Evolutionary conservation across 1,140 invertebrate species (phyloP).

Genomic region (Hesperophylax magnus): DNA sequence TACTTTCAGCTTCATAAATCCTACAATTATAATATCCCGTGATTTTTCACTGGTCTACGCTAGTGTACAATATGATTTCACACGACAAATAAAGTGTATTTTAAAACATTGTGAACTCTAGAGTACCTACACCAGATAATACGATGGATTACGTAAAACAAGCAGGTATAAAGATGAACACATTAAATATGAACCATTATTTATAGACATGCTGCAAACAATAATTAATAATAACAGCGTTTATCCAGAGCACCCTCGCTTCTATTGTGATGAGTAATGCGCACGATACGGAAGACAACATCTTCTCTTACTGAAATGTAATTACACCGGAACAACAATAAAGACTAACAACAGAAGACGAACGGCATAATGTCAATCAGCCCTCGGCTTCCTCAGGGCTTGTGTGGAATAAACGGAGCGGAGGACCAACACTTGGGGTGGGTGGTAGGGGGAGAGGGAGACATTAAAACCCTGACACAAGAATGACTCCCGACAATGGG

Average conservation of each 20-base stretch:
- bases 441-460: neutral
- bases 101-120: too few relatives aligned
- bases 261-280: constrained; percentile 22
- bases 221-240: too few relatives aligned
- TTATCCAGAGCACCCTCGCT: neutral
- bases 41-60: too few relatives aligned
- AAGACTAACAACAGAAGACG: constrained; percentile 13
- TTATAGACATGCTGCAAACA: too few relatives aligned
- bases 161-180: too few relatives aligned
- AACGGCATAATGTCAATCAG: constrained; percentile 9
- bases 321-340: constrained; percentile 19
- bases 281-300: neutral
- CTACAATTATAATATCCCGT: too few relatives aligned
- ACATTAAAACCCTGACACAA: constrained; percentile 22
- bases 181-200: too few relatives aligned
- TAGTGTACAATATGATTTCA: too few relatives aligned
- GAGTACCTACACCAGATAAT: too few relatives aligned
- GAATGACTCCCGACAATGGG: constrained; percentile 24
- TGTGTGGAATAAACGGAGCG: constrained; percentile 6
- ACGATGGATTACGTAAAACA: too few relatives aligned
- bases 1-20: too few relatives aligned
- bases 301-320: constrained; percentile 14
- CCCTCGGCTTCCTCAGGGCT: constrained; percentile 3
- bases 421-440: constrained; percentile 3
- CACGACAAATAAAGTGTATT: too few relatives aligned